These are phyloP conservation scores for Meandrina meandrites DNA, from an alignment of 92 coral and sea anemone genomes.

Conservation along the genomic window DNA sequence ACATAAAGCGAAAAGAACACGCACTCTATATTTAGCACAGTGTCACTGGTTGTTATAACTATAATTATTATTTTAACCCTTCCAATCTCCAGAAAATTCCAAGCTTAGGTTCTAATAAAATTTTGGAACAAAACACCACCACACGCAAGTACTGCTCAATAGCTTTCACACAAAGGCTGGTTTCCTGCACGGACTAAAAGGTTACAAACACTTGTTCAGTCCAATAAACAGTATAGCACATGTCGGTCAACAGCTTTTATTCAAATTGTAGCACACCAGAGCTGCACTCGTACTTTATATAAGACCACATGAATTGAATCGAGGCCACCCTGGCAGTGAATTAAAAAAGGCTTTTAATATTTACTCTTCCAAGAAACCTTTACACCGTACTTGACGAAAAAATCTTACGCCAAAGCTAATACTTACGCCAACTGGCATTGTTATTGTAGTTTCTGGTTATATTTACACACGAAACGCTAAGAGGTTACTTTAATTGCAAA, in stretches of 20 bases:
- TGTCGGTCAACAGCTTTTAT: not conserved
- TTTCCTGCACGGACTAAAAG: not conserved
- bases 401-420: not conserved
- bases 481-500: not conserved
- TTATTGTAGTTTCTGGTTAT: not conserved
- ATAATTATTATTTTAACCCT: not conserved
- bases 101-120: not conserved
- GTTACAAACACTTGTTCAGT: not conserved
- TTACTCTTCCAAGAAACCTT: not conserved
- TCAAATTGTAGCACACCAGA: not conserved
- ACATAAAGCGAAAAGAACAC: not conserved
- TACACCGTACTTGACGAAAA: not conserved
- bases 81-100: not conserved
- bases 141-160: not conserved
- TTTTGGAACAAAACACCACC: not conserved
- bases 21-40: not conserved
- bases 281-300: not conserved
- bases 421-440: not conserved
- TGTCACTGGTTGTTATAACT: not conserved
- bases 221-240: not conserved
- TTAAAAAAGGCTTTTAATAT: not conserved
- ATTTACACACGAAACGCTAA: not conserved
- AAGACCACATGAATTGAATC: not conserved
- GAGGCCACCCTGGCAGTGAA: not conserved
- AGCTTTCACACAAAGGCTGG: not conserved